Evolutionary conservation across 2,797 vertebrate genomes (phyloP), one percentile per base, ranked within the genome.

Genomic region (Synanceia verrucosa): DNA sequence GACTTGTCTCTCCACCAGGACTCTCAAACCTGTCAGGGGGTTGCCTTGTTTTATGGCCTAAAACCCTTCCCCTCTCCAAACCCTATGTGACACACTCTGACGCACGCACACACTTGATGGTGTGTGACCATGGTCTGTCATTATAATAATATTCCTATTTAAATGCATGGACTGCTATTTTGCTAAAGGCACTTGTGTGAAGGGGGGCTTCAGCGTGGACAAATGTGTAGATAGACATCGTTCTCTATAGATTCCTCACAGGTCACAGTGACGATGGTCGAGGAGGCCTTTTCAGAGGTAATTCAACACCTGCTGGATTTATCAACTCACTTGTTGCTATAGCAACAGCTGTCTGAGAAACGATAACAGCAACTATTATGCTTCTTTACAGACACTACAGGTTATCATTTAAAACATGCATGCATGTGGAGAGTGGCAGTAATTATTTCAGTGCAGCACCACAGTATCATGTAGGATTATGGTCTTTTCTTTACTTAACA

Each of bases 111-210:
- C 76, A 47, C 56, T 26, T 46, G 43, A 70, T 51, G n/a, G n/a
- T n/a, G n/a, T n/a, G 60, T 62, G 59, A 66, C 41, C n/a, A n/a
- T n/a, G 5, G 58, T 94, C 88, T 91, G 91, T 91, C 93, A 95
- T 95, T 96, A 94, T 95, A 96, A 95, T 97, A 97, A 97, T 97
- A 97, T 94, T 96, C 93, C 94, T 96, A 97, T 97, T 97, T 97
- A 97, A 97, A 97, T 97, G 96, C 96, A 97, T 97, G 93, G 95
- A 91, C 93, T 94, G 94, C 92, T 94, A 91, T 95, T 95, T 95
- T 95, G 94, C 94, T 93, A 89, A 92, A 93, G 92, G 94, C 95
- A 88, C 90, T 90, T 50, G 83, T 88, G 90, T 94, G 93, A 65
- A 82, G 80, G 70, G 78, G 56, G 33, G 34, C 41, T 72, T 68